Conservation (phyloP, 2,113 vertebrate genomes). For the Neopipo cinnamomea region DNA sequence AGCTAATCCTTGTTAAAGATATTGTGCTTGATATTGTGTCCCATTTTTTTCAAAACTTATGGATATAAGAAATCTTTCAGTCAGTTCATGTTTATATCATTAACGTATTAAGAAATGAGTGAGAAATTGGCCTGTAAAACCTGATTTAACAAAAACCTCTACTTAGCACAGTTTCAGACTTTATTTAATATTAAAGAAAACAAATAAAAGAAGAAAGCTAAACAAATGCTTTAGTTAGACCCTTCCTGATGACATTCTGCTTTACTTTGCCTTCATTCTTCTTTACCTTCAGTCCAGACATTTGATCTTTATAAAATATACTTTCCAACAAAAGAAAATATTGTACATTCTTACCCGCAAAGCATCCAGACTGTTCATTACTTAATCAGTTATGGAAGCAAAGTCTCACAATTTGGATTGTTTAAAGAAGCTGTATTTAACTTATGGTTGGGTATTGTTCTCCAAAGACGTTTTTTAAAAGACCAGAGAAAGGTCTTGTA, state of each 20-base stretch:
- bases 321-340: slow-evolving; percentile 59
- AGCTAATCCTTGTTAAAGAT: neutral
- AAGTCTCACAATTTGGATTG: neutral
- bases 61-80: neutral
- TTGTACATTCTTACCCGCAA: neutral
- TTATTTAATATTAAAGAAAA: neutral
- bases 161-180: slow-evolving; percentile 5
- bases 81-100: neutral
- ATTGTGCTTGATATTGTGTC: neutral
- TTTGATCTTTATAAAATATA: slow-evolving; percentile 56
- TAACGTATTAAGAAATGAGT: neutral
- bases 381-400: slow-evolving; percentile 45
- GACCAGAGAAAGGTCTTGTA: neutral
- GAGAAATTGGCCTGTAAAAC: neutral
- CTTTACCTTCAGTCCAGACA: slow-evolving; percentile 6
- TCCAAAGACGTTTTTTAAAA: neutral
- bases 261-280: neutral
- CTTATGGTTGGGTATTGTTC: neutral
- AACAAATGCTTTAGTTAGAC: neutral
- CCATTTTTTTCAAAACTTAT: neutral
- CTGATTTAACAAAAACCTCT: neutral
- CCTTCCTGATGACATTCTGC: slow-evolving; percentile 9
- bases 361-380: slow-evolving; percentile 33
- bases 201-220: slow-evolving; percentile 8
- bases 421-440: slow-evolving; percentile 22